Base-by-base conservation (phyloP, 2,797 vertebrate genomes). In the Brachyrhaphis roseni region DNA sequence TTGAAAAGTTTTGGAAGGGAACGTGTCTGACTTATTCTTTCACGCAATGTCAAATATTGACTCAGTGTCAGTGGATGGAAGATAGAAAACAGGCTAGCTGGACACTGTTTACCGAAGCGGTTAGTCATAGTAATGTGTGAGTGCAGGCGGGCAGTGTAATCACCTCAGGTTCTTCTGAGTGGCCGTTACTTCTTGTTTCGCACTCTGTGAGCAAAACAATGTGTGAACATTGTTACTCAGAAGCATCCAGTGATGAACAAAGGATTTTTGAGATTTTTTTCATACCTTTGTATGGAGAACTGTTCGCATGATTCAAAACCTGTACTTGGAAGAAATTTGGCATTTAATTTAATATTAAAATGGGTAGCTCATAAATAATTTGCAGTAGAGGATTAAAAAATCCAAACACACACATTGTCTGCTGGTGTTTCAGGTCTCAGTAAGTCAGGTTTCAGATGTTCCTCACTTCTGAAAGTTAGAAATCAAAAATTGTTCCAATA, bases 121-220 rank as follows among this genome's bases (percentile, higher is more conserved):
- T 72, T 53, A 82, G 36, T 77, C 39, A 59, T 31, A 26, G 18
- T 80, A 51, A 72, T 74, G 39, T 84, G 74, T 43, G 20, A 73
- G 36, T 66, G 70, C 78, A 71, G 41, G 72, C 73, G 70, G 82
- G 80, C 76, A 39, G 57, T 72, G 20, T 76, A 81, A 71, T 92
- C 76, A 94, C 93, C 85, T 94, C 92, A 59, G 82, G 45, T 72
- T 90, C 88, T 55, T 90, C 92, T n/a, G 74, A 72, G 62, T 84
- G 81, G 75, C 84, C 89, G 53, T 93, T 92, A 84, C 82, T 92
- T 91, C 77, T 91, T 79, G 75, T 85, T 78, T 90, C 80, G 7
- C 15, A 71, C n/a, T 90, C 93, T 93, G 73, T 15, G 55, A 90
- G 64, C n/a, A 83, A 45, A 84, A 75, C 1, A 43, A 75, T 39